These are phyloP conservation scores for Paraescarpia echinospica DNA, from an alignment of 1,140 invertebrate species.

Conservation along the genomic window DNA sequence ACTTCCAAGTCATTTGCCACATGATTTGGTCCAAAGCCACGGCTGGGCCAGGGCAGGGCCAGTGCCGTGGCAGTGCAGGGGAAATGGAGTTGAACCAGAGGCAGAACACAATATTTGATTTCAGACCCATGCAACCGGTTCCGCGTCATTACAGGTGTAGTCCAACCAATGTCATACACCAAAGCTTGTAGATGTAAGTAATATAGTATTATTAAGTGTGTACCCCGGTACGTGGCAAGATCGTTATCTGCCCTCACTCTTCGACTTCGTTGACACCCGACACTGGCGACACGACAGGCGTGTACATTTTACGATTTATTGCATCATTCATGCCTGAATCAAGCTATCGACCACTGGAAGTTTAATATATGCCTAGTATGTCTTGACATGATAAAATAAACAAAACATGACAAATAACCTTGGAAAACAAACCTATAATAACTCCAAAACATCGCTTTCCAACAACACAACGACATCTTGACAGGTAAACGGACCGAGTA, in stretches of 20 bases:
- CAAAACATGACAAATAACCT: neutral
- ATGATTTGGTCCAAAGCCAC: too few species aligned
- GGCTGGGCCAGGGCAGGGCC: too few species aligned
- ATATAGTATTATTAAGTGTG: too few species aligned
- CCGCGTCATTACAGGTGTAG: too few species aligned
- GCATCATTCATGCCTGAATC: neutral
- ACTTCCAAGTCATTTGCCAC: too few species aligned
- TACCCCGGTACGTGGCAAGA: neutral
- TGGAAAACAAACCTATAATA: constrained; percentile 1
- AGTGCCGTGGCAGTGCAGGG: too few species aligned
- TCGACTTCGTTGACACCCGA: neutral
- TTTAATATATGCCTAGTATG: neutral
- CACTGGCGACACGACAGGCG: too few species aligned
- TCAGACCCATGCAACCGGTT: too few species aligned
- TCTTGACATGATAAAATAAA: neutral
- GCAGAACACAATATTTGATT: too few species aligned
- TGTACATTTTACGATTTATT: neutral
- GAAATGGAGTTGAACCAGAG: too few species aligned
- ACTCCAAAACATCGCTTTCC: neutral
- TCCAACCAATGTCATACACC: too few species aligned
- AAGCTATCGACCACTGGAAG: neutral
- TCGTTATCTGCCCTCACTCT: neutral
- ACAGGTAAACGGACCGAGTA: neutral
- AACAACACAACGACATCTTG: neutral
- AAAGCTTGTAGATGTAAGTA: too few species aligned